Evolutionary conservation across 1,140 invertebrate species (phyloP).

Genomic region (Cephus cinctus): DNA sequence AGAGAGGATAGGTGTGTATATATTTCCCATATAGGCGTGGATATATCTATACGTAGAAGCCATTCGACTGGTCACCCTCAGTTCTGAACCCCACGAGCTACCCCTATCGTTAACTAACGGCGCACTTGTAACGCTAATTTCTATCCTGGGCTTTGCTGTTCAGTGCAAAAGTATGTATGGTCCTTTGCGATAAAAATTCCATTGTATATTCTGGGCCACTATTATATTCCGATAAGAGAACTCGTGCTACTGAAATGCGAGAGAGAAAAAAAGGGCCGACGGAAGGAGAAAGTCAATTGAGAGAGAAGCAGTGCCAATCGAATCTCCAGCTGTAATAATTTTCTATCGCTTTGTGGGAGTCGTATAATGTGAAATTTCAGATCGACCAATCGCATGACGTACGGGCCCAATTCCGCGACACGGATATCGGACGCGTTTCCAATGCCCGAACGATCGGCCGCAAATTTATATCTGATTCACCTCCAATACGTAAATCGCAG

Average conservation of each 20-base stretch:
- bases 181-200: too few relatives aligned
- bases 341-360: too few relatives aligned
- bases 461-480: conserved; percentile 52
- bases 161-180: conserved; percentile 26
- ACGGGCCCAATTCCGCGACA: conserved; percentile 32
- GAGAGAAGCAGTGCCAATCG: too few relatives aligned
- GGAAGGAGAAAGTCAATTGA: conserved; percentile 16
- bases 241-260: too few relatives aligned
- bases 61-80: conserved; percentile 35
- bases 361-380: too few relatives aligned
- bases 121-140: conserved; percentile 42
- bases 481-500: conserved; percentile 42
- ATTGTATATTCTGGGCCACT: too few relatives aligned
- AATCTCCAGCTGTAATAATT: too few relatives aligned
- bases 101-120: conserved; percentile 41
- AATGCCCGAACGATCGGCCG: conserved; percentile 16
- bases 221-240: too few relatives aligned
- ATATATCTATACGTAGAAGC: too few relatives aligned
- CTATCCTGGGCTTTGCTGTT: conserved; percentile 25
- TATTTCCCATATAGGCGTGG: conserved; percentile 29
- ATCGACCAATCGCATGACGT: conserved; percentile 38
- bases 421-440: too few relatives aligned
- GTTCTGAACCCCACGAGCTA: conserved; percentile 14
- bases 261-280: not conserved
- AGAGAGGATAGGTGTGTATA: too few relatives aligned